Conservation (phyloP, 2,888 invertebrate genomes). For the Dasysyrphus albostriatus region DNA sequence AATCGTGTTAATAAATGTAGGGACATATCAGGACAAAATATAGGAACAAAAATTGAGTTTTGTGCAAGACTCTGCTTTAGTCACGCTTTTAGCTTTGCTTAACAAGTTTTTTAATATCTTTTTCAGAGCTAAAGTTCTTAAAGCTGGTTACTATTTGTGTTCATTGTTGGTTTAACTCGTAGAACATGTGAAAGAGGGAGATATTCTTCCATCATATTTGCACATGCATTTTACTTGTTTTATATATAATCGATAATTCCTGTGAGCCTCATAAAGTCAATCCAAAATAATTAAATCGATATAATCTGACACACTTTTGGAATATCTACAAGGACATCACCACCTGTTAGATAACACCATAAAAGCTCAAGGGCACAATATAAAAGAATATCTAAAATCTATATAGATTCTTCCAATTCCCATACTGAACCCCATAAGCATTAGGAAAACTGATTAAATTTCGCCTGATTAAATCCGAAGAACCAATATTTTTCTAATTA, state of each 20-base stretch:
- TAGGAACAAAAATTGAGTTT: too few species aligned
- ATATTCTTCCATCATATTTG: too few species aligned
- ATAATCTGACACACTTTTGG: background rate
- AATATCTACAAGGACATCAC: background rate
- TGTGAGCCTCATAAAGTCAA: background rate
- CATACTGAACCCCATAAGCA: conserved; percentile 5
- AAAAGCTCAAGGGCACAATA: background rate
- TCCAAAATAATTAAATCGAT: conserved; percentile 19
- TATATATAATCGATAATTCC: background rate
- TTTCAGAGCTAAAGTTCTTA: too few species aligned
- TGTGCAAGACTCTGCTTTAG: too few species aligned
- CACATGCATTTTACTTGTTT: background rate
- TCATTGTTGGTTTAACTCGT: too few species aligned
- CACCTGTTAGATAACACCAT: conserved; percentile 1
- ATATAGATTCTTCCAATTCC: background rate
- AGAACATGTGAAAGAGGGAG: too few species aligned
- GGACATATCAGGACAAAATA: too few species aligned
- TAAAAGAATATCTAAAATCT: background rate
- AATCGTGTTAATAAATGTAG: too few species aligned
- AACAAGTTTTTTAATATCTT: too few species aligned
- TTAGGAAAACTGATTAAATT: conserved; percentile 27
- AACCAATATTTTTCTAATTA: conserved; percentile 45
- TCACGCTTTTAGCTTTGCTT: too few species aligned
- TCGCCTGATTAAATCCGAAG: conserved; percentile 27
- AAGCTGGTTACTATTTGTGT: too few species aligned